A percentile compares a stretch with the other conserved stretches of the same genome.
These are phyloP conservation scores for Xylophagus ater DNA, from an alignment of 2,888 invertebrate genomes.

Conservation along the genomic window DNA sequence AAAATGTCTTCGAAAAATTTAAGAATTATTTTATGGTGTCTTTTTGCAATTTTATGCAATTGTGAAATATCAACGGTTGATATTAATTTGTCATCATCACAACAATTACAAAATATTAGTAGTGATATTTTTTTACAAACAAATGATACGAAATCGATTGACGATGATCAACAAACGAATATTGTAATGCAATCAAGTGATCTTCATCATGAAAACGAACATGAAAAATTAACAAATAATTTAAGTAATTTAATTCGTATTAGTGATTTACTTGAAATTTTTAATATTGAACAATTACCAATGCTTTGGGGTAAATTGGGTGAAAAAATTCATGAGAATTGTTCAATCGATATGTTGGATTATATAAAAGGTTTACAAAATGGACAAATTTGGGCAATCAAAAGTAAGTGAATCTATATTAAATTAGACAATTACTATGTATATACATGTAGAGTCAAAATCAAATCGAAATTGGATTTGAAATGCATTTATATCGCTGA, in stretches of 20 bases:
- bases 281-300: conserved; percentile 31
- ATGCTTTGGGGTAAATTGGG: conserved; percentile 28
- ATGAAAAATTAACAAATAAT: conserved; percentile 18
- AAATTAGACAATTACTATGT: too few relatives aligned
- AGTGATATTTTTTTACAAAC: background rate
- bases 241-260: conserved; percentile 28
- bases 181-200: conserved; percentile 5
- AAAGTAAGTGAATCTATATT: conserved; percentile 36
- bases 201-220: conserved; percentile 4
- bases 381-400: conserved; percentile 35
- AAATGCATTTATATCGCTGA: too few relatives aligned
- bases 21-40: background rate
- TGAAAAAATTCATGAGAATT: conserved; percentile 26
- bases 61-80: background rate
- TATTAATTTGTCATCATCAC: background rate
- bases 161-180: background rate
- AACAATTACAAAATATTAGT: background rate
- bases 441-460: too few relatives aligned
- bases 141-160: background rate
- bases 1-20: too few relatives aligned
- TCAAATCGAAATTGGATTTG: too few relatives aligned
- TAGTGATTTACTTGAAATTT: conserved; percentile 33
- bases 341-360: conserved; percentile 31
- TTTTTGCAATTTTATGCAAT: background rate
- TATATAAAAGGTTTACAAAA: conserved; percentile 32